Evolutionary conservation across 1,140 invertebrate species (phyloP), one percentile per base, ranked within the genome.

Genomic region (Panagrolaimus sp.): DNA sequence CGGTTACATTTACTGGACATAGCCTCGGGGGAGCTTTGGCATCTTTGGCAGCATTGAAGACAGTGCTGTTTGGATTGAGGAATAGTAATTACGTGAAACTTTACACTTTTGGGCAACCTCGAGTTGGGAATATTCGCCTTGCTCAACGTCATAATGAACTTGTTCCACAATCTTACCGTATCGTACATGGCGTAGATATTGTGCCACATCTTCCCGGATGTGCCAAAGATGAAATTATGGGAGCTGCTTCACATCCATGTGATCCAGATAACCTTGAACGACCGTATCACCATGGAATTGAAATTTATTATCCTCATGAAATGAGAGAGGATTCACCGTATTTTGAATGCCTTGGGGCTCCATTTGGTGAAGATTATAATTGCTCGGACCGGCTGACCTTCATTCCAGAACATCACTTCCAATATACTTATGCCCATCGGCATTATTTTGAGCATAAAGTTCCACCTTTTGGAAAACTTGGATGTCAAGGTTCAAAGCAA

Each of bases 391-490:
- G 55, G 1, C 28, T 78, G 7, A 43, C 48, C 1, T 78, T 75
- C 46, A 76, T 76, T 28, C 32, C 67, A 63, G 21, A 76, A 68
- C 46, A 43, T n/a, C 26, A 24, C 71, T 62, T 52, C 12, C 73
- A 68, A 8, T 72, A 78, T 52, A 78, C 78, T 24, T 62, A 43
- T 48, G 76, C 78, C 26, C 76, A 77, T 66, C 43, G 68, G 32
- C 72, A 77, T 43, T 77, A 77, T 63, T 77, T 77, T 47, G 76
- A 72, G 15, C 76, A 77, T 43, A 67, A 75, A 64, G 76, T 78
- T 62, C 15, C 58, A 1, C 12, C 14, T 12, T 69, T 58, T 45
- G 58, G 66, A 17, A 71, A 71, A 26, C 15, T 26, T 43, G 69
- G 69, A 10, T 69, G 67, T 65, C 28, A 26, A 24, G 26, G 14